Evolutionary conservation across 2,113 vertebrate species (phyloP).

Genomic region (Prietella phreatophila): DNA sequence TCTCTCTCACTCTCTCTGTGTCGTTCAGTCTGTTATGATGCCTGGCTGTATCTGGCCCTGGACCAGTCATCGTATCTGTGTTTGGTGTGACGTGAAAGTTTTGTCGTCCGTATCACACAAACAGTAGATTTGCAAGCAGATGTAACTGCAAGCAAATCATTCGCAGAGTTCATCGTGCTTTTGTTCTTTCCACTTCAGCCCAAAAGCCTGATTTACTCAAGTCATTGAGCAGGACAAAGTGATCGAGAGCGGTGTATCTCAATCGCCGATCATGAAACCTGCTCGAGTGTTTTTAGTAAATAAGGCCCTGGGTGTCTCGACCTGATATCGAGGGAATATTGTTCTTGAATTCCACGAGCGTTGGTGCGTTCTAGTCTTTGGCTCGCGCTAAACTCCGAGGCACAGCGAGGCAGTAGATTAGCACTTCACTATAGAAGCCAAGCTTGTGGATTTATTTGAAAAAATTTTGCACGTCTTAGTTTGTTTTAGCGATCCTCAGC

Average conservation of each 20-base stretch:
- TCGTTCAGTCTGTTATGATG: conserved; percentile 24
- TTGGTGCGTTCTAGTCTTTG: conserved; percentile 27
- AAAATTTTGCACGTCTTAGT: conserved; percentile 43
- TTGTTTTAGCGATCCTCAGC: conserved; percentile 67
- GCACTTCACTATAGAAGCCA: not conserved
- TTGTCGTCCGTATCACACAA: conserved; percentile 4
- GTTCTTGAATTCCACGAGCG: conserved; percentile 60
- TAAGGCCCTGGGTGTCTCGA: conserved; percentile 24
- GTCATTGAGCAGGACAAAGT: not conserved
- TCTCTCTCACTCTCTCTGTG: conserved; percentile 39
- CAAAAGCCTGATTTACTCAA: conserved; percentile 26
- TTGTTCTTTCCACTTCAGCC: conserved; percentile 7
- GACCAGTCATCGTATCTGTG: conserved; percentile 22
- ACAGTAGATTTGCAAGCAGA: not conserved
- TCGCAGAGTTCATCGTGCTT: not conserved
- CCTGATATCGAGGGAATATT: not conserved
- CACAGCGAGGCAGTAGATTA: conserved; percentile 13
- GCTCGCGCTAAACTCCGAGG: conserved; percentile 1
- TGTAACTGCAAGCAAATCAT: not conserved
- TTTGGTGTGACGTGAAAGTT: conserved; percentile 33
- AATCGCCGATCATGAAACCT: not conserved
- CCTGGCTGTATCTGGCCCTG: not conserved
- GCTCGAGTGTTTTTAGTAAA: not conserved
- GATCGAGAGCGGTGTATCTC: not conserved
- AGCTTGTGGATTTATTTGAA: conserved; percentile 65